Conservation (phyloP, 2,113 vertebrate genomes). For the Collichthys lucidus region DNA sequence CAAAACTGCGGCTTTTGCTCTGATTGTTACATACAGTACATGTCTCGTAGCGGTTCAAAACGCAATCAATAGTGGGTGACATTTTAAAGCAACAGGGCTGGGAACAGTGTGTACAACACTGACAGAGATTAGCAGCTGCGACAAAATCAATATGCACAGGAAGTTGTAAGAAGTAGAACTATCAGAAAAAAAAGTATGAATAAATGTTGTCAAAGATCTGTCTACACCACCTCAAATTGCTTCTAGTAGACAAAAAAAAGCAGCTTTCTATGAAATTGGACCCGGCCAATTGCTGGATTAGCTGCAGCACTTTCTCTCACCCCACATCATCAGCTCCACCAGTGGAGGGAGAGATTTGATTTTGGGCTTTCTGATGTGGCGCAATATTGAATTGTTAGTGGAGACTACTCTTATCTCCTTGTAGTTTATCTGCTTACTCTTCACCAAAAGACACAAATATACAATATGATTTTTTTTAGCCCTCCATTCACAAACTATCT, state of each 20-base stretch:
- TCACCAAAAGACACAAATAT: conserved; percentile 11
- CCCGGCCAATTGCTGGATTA: conserved; percentile 40
- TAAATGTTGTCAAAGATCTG: conserved; percentile 26
- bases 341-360: conserved; percentile 42
- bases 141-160: conserved; percentile 47
- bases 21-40: conserved; percentile 45
- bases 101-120: conserved; percentile 1
- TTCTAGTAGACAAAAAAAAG: conserved; percentile 32
- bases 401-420: conserved; percentile 23
- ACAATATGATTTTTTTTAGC: not conserved
- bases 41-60: conserved; percentile 19
- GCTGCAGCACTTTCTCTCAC: conserved; percentile 16
- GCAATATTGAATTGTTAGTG: conserved; percentile 34
- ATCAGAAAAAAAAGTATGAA: conserved; percentile 19
- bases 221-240: conserved; percentile 20
- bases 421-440: conserved; percentile 28
- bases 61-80: conserved; percentile 54
- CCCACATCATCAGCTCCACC: conserved; percentile 38
- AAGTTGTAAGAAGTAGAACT: conserved; percentile 43
- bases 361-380: conserved; percentile 33
- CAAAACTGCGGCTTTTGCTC: conserved; percentile 41
- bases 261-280: conserved; percentile 50
- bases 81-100: conserved; percentile 47
- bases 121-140: conserved; percentile 25
- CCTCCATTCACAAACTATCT: conserved; percentile 30